Percentiles rank a stretch among this genome's conserved stretches.
Conservation (phyloP, 2,888 invertebrate genomes). For the Anthophora plumipes region DNA sequence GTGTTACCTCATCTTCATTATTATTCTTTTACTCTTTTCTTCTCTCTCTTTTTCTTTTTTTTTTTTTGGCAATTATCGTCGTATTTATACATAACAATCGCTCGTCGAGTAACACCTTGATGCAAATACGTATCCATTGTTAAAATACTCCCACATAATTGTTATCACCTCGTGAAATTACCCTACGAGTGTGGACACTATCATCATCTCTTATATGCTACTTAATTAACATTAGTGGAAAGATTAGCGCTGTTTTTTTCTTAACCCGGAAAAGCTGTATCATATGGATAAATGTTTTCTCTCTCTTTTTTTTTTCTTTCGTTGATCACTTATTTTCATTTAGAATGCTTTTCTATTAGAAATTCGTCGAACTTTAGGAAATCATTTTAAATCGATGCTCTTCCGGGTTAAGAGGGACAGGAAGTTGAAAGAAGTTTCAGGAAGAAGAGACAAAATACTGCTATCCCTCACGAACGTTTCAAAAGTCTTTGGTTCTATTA, state of each 20-base stretch:
- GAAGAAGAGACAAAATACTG: constrained; percentile 77
- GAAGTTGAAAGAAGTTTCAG: constrained; percentile 47
- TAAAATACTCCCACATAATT: constrained; percentile 55
- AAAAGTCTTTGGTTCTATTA: constrained; percentile 81
- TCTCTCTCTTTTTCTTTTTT: constrained; percentile 28
- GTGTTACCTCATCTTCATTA: constrained; percentile 73
- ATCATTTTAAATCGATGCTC: not conserved
- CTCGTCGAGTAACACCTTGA: constrained; percentile 68
- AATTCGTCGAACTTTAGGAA: not conserved
- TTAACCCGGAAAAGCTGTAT: constrained; percentile 29
- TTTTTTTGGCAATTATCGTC: constrained; percentile 77
- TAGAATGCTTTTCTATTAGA: not conserved
- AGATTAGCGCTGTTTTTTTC: constrained; percentile 21
- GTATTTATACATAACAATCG: constrained; percentile 73
- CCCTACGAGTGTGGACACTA: constrained; percentile 31
- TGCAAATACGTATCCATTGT: constrained; percentile 56
- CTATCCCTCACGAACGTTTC: constrained; percentile 70
- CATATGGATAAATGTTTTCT: not conserved
- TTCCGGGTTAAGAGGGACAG: constrained; percentile 30
- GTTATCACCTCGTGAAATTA: constrained; percentile 22
- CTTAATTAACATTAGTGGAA: constrained; percentile 43
- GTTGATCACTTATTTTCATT: not conserved
- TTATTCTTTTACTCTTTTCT: constrained; percentile 52
- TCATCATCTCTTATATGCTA: constrained; percentile 44
- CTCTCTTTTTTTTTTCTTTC: too few relatives aligned